These are phyloP conservation scores for Osmerus eperlanus DNA, from an alignment of 2,113 vertebrate species.

Conservation along the genomic window DNA sequence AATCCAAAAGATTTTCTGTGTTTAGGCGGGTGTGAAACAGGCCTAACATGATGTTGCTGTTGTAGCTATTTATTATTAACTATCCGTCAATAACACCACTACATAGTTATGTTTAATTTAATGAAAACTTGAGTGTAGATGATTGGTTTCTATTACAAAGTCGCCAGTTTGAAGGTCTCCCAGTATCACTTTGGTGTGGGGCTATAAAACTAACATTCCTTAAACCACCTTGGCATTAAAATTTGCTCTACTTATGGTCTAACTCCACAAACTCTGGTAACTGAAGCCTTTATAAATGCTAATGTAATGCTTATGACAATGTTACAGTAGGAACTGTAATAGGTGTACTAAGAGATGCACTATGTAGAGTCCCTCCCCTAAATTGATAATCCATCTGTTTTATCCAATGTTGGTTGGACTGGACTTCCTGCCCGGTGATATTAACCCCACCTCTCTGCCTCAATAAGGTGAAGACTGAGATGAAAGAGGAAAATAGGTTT, in stretches of 20 bases:
- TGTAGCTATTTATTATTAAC: slow-evolving; percentile 4
- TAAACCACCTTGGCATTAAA: not conserved
- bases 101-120: not conserved
- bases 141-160: too few relatives aligned
- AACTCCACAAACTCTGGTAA: not conserved
- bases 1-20: slow-evolving; percentile 45
- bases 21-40: slow-evolving; percentile 43
- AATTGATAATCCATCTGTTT: slow-evolving; percentile 16
- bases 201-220: slow-evolving; percentile 39
- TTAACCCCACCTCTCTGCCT: slow-evolving; percentile 47
- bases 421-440: slow-evolving; percentile 31
- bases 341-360: not conserved
- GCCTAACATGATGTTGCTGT: slow-evolving; percentile 30
- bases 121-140: slow-evolving; percentile 8
- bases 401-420: slow-evolving; percentile 3
- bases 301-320: slow-evolving; percentile 41
- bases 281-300: slow-evolving; percentile 23
- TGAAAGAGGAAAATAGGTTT: slow-evolving; percentile 41
- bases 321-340: not conserved
- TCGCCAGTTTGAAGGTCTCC: slow-evolving; percentile 1
- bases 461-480: slow-evolving; percentile 39
- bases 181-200: slow-evolving; percentile 31
- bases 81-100: not conserved
- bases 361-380: slow-evolving; percentile 46
- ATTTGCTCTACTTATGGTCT: not conserved